A percentile compares a stretch with the other conserved stretches of the same genome.
These are phyloP conservation scores for Varecia variegata DNA, from an alignment of 2,797 vertebrate genomes.

Conservation along the genomic window DNA sequence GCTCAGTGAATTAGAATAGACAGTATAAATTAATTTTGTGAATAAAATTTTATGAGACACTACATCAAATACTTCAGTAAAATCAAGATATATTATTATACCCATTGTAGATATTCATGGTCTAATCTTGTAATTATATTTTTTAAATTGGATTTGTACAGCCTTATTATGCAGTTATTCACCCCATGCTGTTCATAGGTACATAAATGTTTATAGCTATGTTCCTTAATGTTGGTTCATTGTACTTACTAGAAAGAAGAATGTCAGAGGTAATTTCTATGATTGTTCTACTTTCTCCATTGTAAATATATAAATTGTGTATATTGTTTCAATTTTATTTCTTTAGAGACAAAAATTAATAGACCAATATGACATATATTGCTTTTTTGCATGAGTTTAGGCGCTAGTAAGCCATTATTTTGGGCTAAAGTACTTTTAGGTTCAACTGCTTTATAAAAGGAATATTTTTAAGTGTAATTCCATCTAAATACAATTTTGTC, in stretches of 20 bases:
- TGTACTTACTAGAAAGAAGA: conserved; percentile 61
- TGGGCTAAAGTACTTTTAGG: not conserved
- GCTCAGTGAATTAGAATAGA: conserved; percentile 68
- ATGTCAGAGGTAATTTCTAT: conserved; percentile 46
- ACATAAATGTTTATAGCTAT: conserved; percentile 72
- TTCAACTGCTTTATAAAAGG: not conserved
- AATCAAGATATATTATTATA: conserved; percentile 71
- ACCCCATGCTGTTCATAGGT: conserved; percentile 67
- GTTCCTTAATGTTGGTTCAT: conserved; percentile 43
- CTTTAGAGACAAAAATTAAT: conserved; percentile 43
- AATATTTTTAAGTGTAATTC: not conserved
- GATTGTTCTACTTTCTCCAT: conserved; percentile 41
- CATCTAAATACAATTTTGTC: not conserved
- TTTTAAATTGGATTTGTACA: conserved; percentile 66
- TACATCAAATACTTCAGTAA: conserved; percentile 72
- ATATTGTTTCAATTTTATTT: conserved; percentile 13
- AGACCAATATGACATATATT: not conserved
- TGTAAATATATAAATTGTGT: conserved; percentile 11
- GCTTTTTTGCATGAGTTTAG: not conserved
- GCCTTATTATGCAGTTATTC: conserved; percentile 69
- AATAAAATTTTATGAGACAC: conserved; percentile 76
- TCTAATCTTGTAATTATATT: conserved; percentile 70
- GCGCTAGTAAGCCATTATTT: not conserved
- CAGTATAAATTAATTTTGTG: conserved; percentile 74
- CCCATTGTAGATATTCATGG: conserved; percentile 65